Evolutionary conservation across 2,113 vertebrate genomes (phyloP).

Genomic region (Azemiops feae): DNA sequence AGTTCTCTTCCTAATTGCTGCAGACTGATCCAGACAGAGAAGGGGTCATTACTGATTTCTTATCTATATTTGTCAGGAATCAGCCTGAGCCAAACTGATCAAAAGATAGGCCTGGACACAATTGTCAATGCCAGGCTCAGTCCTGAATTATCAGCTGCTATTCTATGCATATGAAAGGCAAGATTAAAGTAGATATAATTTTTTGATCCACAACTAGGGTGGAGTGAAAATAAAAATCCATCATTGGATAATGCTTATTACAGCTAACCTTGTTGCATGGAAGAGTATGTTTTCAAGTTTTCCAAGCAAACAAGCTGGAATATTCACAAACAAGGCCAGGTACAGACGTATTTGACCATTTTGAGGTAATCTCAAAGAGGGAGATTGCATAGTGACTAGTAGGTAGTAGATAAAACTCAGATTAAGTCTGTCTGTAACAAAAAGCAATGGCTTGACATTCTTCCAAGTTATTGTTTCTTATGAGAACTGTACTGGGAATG

Average conservation of each 20-base stretch:
- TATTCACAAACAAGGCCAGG: no score
- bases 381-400: no score
- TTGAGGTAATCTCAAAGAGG: no score
- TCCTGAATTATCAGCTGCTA: background rate
- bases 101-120: background rate
- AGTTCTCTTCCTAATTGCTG: conserved; percentile 17
- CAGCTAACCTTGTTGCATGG: no score
- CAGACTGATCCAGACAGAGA: conserved; percentile 23
- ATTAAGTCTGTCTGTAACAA: no score
- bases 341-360: no score
- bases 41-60: conserved; percentile 18
- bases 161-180: background rate
- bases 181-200: background rate
- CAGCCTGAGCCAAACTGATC: background rate
- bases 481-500: background rate
- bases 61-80: conserved; percentile 1
- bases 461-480: background rate
- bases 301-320: no score
- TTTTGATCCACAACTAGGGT: background rate
- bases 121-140: background rate
- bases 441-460: no score
- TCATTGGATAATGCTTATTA: no score
- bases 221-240: no score
- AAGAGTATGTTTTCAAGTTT: background rate
- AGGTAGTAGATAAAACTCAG: no score